These are phyloP conservation scores for Nesometra sesokonis DNA, from an alignment of 35 echinoderm and acorn worm genomes.

Conservation along the genomic window DNA sequence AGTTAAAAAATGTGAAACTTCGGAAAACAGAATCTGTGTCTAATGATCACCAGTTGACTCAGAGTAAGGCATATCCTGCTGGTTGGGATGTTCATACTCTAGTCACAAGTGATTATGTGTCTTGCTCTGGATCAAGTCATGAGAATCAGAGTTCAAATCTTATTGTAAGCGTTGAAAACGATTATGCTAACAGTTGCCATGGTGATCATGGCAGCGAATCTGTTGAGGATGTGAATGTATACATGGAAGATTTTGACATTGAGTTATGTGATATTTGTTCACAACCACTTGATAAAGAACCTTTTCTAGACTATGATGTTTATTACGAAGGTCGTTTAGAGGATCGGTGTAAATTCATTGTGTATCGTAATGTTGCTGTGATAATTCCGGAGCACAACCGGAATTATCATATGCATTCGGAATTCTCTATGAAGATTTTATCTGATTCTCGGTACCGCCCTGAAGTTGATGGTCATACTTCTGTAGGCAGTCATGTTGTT, in stretches of 20 bases:
- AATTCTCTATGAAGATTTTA: constrained; percentile 59
- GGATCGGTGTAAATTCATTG: not conserved
- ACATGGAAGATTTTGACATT: constrained; percentile 15
- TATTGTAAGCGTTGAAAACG: not conserved
- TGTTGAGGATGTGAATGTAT: constrained; percentile 22
- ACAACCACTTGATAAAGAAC: constrained; percentile 32
- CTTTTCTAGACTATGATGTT: not conserved
- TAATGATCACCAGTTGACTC: not conserved
- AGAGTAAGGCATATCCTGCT: not conserved
- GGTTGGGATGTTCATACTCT: not conserved
- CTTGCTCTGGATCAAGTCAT: constrained; percentile 39
- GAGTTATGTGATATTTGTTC: constrained; percentile 33
- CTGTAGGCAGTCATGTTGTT: constrained; percentile 47
- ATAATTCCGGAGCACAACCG: constrained; percentile 88
- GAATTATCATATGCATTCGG: constrained; percentile 41
- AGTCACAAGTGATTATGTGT: constrained; percentile 83
- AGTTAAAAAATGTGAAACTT: not conserved
- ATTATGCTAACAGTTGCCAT: constrained; percentile 58
- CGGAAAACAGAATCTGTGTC: not conserved
- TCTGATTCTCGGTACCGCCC: constrained; percentile 30
- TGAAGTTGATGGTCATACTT: constrained; percentile 23
- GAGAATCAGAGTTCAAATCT: constrained; percentile 6
- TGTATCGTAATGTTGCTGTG: constrained; percentile 36
- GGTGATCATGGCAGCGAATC: constrained; percentile 66
- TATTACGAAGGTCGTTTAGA: not conserved